phyloP scores from a whole-genome alignment of 2,113 vertebrate species.

The Hyla sarda region DNA sequence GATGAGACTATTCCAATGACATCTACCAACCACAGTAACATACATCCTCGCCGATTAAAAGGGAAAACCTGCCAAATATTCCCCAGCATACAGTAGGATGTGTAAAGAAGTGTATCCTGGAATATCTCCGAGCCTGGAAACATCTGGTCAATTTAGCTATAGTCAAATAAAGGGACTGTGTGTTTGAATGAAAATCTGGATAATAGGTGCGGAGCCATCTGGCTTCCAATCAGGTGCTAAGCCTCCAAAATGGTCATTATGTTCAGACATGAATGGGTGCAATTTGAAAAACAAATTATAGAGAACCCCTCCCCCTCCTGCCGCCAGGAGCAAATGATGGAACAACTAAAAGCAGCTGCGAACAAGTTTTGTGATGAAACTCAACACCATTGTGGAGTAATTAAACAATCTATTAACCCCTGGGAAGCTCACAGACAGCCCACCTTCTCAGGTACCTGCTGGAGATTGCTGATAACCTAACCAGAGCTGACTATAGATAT shows the following conservation, averaged over 20 bases:
- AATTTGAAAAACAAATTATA: constrained; percentile 60
- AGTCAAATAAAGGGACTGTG: constrained; percentile 43
- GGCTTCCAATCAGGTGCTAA: constrained; percentile 54
- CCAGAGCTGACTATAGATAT: background rate
- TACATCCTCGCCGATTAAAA: background rate
- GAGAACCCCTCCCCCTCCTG: constrained; percentile 13
- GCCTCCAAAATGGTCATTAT: constrained; percentile 56
- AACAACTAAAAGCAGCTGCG: constrained; percentile 46
- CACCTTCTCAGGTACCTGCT: background rate
- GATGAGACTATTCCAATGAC: background rate
- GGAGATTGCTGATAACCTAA: background rate
- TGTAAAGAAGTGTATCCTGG: constrained; percentile 6
- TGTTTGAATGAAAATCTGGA: constrained; percentile 34
- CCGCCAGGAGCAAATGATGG: constrained; percentile 25
- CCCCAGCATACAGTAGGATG: background rate
- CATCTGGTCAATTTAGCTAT: constrained; percentile 49
- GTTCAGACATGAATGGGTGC: constrained; percentile 54
- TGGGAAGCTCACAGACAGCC: background rate
- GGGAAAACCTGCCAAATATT: background rate
- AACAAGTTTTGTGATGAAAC: constrained; percentile 33
- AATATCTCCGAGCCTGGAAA: constrained; percentile 19
- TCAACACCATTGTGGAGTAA: constrained; percentile 16
- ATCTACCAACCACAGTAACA: background rate
- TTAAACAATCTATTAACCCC: background rate
- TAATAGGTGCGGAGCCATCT: constrained; percentile 45